These are phyloP conservation scores for Albula goreensis DNA, from an alignment of 2,113 vertebrate genomes.

Conservation along the genomic window DNA sequence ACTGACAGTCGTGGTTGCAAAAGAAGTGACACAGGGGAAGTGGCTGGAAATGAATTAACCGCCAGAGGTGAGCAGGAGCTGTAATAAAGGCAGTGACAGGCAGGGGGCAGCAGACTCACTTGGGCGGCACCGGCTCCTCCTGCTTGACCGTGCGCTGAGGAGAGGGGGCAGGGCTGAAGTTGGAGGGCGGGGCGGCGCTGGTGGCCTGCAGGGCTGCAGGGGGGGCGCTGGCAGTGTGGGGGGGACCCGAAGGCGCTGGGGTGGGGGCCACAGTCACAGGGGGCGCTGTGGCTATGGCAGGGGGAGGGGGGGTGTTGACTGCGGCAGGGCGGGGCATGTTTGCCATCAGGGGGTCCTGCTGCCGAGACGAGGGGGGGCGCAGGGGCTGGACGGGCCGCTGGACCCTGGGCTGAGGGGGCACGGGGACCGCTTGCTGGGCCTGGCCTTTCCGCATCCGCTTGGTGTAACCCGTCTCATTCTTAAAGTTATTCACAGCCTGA, in stretches of 20 bases:
- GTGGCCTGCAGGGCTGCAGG: constrained; percentile 44
- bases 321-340: constrained; percentile 60
- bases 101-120: constrained; percentile 29
- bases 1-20: too few species aligned
- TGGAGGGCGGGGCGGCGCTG: constrained; percentile 57
- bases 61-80: neutral
- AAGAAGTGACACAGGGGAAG: neutral
- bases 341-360: constrained; percentile 83
- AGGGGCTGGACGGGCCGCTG: constrained; percentile 69
- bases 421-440: constrained; percentile 62
- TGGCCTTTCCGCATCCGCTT: constrained; percentile 70
- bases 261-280: constrained; percentile 45
- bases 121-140: constrained; percentile 61
- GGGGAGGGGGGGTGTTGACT: constrained; percentile 55
- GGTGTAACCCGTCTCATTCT: constrained; percentile 83
- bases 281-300: constrained; percentile 36
- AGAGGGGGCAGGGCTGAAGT: constrained; percentile 67
- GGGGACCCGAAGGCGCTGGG: constrained; percentile 32
- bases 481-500: constrained; percentile 94
- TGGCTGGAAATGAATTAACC: neutral
- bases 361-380: constrained; percentile 69
- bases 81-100: neutral
- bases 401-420: constrained; percentile 54
- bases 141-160: constrained; percentile 71
- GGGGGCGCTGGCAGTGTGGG: constrained; percentile 36